A percentile compares a stretch with the other conserved stretches of the same genome.
These are phyloP conservation scores for Phodopus roborovskii DNA, from an alignment of 2,113 vertebrate genomes.

Conservation along the genomic window DNA sequence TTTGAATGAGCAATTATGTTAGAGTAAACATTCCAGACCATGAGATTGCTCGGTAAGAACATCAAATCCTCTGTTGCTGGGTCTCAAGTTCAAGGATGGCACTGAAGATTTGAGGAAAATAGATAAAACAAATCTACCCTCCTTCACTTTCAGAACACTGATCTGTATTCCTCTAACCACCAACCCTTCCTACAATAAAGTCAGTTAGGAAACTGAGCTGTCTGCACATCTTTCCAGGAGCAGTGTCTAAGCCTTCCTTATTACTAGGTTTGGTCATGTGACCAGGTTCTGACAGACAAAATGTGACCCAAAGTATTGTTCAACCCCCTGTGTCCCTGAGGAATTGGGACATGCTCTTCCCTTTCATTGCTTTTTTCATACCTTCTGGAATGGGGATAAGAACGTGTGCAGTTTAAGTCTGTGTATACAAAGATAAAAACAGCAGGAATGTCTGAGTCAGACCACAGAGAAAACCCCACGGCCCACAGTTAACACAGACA, in stretches of 20 bases:
- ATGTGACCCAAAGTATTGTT: background rate
- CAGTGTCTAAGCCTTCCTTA: background rate
- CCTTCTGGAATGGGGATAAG: background rate
- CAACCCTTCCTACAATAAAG: background rate
- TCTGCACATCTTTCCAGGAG: background rate
- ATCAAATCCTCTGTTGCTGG: background rate
- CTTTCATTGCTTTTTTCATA: background rate
- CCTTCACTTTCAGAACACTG: background rate
- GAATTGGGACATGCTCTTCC: fast-evolving
- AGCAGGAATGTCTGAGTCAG: background rate
- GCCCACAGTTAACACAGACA: background rate
- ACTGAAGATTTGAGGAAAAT: background rate
- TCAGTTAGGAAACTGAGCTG: background rate
- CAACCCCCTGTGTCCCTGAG: background rate
- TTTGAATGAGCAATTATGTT: background rate
- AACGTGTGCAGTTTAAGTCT: background rate
- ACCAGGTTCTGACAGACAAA: background rate
- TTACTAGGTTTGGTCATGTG: background rate
- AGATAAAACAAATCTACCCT: background rate
- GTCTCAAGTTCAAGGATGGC: background rate
- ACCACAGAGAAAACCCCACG: background rate
- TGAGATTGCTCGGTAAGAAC: background rate
- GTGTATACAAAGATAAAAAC: background rate
- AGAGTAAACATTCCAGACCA: background rate
- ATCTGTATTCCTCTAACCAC: background rate